Evolutionary conservation across 1,140 invertebrate species (phyloP).

Genomic region (Physella acuta): DNA sequence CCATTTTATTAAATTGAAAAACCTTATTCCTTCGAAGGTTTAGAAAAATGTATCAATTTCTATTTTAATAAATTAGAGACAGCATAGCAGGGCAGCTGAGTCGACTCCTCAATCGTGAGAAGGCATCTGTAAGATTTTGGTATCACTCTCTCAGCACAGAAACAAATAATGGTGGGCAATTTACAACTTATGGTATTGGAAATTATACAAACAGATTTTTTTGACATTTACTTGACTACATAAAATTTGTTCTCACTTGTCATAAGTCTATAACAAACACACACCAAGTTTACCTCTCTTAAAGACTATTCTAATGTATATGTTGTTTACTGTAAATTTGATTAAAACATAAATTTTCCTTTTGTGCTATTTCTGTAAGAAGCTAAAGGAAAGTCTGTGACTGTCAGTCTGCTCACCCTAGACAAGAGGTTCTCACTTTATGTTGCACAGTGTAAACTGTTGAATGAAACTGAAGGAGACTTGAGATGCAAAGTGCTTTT

Average conservation of each 20-base stretch:
- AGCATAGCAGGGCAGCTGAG: slow-evolving; percentile 1
- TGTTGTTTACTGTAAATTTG: too few relatives aligned
- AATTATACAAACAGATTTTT: too few relatives aligned
- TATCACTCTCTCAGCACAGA: slow-evolving; percentile 4
- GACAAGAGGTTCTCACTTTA: not conserved
- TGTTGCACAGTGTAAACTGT: not conserved
- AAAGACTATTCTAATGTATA: too few relatives aligned
- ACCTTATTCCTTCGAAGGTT: not conserved
- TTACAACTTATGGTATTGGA: too few relatives aligned
- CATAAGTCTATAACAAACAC: too few relatives aligned
- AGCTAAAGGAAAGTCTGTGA: too few relatives aligned
- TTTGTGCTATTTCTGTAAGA: too few relatives aligned
- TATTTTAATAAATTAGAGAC: not conserved
- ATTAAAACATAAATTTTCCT: too few relatives aligned
- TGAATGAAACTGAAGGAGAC: not conserved
- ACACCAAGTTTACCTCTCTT: too few relatives aligned
- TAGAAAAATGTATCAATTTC: not conserved
- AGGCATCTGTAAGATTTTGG: slow-evolving; percentile 2
- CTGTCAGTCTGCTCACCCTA: not conserved
- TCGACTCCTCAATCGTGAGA: not conserved
- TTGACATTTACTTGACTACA: too few relatives aligned
- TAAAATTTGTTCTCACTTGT: too few relatives aligned
- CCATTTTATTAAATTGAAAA: not conserved
- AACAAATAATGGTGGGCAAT: slow-evolving; percentile 4
- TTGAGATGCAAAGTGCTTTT: not conserved